Base-by-base conservation (phyloP, 2,113 vertebrate species). In the Oreochromis niloticus region DNA sequence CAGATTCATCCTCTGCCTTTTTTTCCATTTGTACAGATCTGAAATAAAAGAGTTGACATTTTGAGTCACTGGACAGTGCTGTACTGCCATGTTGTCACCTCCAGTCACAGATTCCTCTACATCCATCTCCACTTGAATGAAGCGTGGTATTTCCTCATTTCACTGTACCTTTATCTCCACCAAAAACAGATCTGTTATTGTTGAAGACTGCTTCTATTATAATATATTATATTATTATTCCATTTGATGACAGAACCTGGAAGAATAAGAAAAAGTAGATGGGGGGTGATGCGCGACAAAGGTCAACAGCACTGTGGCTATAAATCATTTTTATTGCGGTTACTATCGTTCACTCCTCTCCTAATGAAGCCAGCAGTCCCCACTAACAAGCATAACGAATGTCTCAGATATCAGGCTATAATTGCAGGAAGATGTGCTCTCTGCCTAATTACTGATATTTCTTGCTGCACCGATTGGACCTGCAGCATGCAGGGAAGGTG, bases 301-400 rank as follows among this genome's bases (percentile, higher is more conserved):
- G 90, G 91, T 92, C 85, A 75, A n/a, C 68, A n/a, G 27, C 71
- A 13, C n/a, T 71, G 57, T 84, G 80, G 68, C 46, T 92, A 82
- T 91, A 85, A 89, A 93, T 92, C 89, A 84, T 71, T 63, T 82
- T 84, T 86, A 78, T 84, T 91, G 75, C 83, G 48, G 48, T 56
- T 85, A 75, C 80, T 73, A 19, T 39, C 86, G 11, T 55, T 92
- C 86, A 43, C 54, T 85, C 52, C 54, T 80, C 56, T 83, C 22
- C 66, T 93, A 95, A 93, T 92, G 90, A 92, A 93, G 93, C 90
- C 66, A 85, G 55, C 86, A 56, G 82, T 90, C 80, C 87, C 57
- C 82, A 7, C 93, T 95, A 95, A 95, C 93, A 92, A 95, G 92
- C 93, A 68, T 89, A 91, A 92, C 87, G 9, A 92, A 93, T 89